phyloP scores from a whole-genome alignment of 2,113 vertebrate genomes.

The Ramphastos sulfuratus region DNA sequence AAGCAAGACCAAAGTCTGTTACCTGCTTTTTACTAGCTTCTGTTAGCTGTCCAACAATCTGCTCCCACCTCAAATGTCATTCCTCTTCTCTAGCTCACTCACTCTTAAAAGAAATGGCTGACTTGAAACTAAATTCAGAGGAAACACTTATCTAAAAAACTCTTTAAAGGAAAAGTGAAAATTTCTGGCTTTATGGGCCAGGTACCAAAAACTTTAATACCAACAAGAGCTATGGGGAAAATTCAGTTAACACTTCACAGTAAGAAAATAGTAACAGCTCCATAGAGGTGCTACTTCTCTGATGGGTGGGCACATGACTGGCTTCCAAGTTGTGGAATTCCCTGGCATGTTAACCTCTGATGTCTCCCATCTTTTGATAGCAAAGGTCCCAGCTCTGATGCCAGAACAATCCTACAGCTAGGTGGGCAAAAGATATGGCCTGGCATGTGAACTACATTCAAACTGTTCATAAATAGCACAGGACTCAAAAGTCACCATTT shows the following conservation, averaged over 20 bases:
- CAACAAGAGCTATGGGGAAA: background rate
- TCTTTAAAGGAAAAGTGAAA: background rate
- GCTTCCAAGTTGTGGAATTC: background rate
- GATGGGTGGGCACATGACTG: background rate
- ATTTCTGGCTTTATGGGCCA: background rate
- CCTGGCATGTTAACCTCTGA: background rate
- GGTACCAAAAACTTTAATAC: background rate
- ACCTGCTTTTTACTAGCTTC: background rate
- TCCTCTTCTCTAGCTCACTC: background rate
- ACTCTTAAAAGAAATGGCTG: background rate
- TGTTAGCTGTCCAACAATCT: background rate
- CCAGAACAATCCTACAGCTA: background rate
- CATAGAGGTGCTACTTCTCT: background rate
- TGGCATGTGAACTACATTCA: fast-evolving
- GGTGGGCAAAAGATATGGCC: background rate
- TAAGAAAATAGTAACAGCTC: background rate
- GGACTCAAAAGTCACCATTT: background rate
- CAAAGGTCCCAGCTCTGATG: background rate
- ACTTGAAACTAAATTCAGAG: background rate
- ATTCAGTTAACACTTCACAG: background rate
- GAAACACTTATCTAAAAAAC: background rate
- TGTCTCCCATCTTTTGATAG: background rate
- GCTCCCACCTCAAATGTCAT: background rate
- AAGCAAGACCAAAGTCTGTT: background rate
- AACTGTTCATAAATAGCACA: background rate